Conservation (phyloP, 1,140 invertebrate genomes). For the Gryon sp. region DNA sequence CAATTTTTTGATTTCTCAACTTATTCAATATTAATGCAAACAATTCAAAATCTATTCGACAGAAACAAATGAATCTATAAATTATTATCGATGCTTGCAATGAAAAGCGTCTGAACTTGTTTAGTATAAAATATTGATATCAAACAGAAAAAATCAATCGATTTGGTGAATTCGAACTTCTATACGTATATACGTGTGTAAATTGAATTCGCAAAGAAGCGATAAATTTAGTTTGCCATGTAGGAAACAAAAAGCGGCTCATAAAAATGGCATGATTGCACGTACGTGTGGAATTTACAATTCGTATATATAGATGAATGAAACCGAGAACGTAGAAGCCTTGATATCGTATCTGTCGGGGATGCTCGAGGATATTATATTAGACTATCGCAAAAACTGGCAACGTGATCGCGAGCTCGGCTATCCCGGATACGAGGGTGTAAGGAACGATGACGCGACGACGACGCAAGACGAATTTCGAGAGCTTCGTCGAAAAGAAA, state of each 20-base stretch:
- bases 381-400: slow-evolving; percentile 63
- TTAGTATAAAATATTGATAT: too few species aligned
- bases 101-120: too few species aligned
- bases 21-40: too few species aligned
- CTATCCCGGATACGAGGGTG: slow-evolving; percentile 62
- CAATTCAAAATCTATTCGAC: too few species aligned
- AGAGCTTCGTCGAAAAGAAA: slow-evolving; percentile 58
- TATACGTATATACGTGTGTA: background rate
- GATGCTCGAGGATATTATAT: slow-evolving; percentile 63
- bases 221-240: slow-evolving; percentile 21
- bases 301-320: slow-evolving; percentile 49
- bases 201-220: slow-evolving; percentile 13
- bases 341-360: slow-evolving; percentile 55
- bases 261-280: slow-evolving; percentile 38
- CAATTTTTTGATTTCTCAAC: too few species aligned
- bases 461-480: slow-evolving; percentile 56
- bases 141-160: too few species aligned
- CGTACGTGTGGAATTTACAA: slow-evolving; percentile 32
- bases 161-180: too few species aligned
- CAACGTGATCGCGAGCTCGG: slow-evolving; percentile 60
- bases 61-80: too few species aligned
- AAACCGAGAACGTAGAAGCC: slow-evolving; percentile 52
- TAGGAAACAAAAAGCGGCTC: slow-evolving; percentile 22
- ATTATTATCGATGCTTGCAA: too few species aligned
- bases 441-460: slow-evolving; percentile 39